Conservation (phyloP, 2,113 vertebrate genomes). For the Laticauda colubrina region DNA sequence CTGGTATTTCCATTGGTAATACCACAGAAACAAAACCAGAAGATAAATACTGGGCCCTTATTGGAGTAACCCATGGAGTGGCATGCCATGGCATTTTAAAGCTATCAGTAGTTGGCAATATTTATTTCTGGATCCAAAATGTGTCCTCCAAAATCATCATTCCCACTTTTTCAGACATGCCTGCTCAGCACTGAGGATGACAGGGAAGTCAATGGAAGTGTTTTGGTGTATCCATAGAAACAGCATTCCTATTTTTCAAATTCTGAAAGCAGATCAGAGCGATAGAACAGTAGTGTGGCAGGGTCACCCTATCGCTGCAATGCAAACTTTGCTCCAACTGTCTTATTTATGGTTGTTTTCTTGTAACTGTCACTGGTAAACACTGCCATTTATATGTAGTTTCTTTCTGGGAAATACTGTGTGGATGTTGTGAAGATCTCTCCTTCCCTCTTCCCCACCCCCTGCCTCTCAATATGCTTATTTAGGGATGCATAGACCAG, state of each 20-base stretch:
- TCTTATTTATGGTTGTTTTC: neutral
- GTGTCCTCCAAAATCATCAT: neutral
- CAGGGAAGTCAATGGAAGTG: conserved; percentile 42
- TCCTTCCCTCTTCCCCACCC: neutral
- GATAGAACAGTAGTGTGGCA: conserved; percentile 40
- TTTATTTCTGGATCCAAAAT: neutral
- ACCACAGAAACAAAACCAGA: neutral
- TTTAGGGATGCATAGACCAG: neutral
- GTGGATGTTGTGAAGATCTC: neutral
- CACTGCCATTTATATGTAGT: neutral
- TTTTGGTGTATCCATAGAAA: conserved; percentile 59
- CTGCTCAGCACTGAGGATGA: neutral
- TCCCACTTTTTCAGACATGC: neutral
- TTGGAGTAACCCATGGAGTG: neutral
- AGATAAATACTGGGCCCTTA: no score
- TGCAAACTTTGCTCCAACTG: conserved; percentile 27
- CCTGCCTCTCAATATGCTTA: neutral
- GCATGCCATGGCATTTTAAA: neutral
- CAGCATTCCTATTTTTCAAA: conserved; percentile 27
- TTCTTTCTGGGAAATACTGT: neutral
- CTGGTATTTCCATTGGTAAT: neutral
- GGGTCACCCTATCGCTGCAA: conserved; percentile 41
- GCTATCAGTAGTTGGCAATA: neutral
- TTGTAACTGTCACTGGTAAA: neutral
- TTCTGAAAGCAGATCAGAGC: conserved; percentile 34